Evolutionary conservation across 2,113 vertebrate species (phyloP), one percentile per base, ranked within the genome.

Genomic region (Mugil cephalus): DNA sequence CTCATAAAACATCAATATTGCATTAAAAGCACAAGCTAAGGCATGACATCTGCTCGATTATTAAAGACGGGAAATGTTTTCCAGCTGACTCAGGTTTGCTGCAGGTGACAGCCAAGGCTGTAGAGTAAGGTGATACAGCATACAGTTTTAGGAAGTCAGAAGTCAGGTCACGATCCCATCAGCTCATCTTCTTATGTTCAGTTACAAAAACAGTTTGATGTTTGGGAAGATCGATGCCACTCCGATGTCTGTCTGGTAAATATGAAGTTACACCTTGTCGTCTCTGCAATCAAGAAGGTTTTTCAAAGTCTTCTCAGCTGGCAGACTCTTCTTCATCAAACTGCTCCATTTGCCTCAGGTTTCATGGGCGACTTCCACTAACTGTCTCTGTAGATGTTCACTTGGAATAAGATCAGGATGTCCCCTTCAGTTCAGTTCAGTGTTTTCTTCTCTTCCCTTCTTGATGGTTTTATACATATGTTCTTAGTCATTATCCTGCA

Each of bases 1-100:
- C 45, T 63, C 46, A 53, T 53, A 14, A 53, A 68, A 42, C 56
- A n/a, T 67, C 50, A 46, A 67, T 62, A 52, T 45, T 70, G 66
- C 35, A 70, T 69, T 61, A 52, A 21, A 6, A 18, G 38, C 34
- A 13, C 8, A 12, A 53, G 46, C 10, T 63, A 5, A 58, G 52
- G 63, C 42, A 55, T 6, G 35, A 43, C 64, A 52, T 39, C 54
- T 65, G 61, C 15, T 52, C 47, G 47, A 50, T 70, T 50, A 13
- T 15, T 50, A 34, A 50, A 48, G 34, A 64, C 47, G 15, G 42
- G 21, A 69, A 64, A 59, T 13, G 10, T 7, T 10, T 62, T 61
- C 40, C 35, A 45, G 53, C 46, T 48, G 68, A 47, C 69, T 76
- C 1, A 35, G 11, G 36, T 38, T 55, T 61, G 48, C 40, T 69